Percentiles rank a stretch among this genome's conserved stretches.
These are phyloP conservation scores for Elephantulus edwardii DNA, from an alignment of 2,113 vertebrate genomes.

Conservation along the genomic window DNA sequence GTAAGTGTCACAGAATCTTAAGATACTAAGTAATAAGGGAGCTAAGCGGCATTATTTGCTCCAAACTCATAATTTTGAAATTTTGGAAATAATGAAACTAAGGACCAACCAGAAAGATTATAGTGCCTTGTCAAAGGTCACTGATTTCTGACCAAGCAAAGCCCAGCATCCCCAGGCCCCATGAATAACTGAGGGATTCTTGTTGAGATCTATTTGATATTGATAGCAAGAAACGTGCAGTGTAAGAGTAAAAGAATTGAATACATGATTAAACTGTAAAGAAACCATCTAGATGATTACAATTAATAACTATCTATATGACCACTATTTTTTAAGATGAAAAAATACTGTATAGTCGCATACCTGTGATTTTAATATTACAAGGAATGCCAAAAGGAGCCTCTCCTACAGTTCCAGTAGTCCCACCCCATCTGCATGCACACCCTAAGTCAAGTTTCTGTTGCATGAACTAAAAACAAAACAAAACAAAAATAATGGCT, in stretches of 20 bases:
- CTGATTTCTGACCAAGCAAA: constrained; percentile 1
- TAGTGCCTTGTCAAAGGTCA: constrained; percentile 23
- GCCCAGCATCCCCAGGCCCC: background rate
- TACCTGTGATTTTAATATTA: constrained; percentile 97
- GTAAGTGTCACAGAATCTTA: constrained; percentile 5
- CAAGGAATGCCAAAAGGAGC: constrained; percentile 93
- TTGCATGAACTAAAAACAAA: constrained; percentile 88
- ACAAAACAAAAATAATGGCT: constrained; percentile 77
- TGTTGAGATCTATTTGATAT: background rate
- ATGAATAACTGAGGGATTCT: constrained; percentile 11
- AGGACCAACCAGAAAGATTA: background rate
- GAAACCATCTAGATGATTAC: constrained; percentile 50
- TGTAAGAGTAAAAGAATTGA: constrained; percentile 46
- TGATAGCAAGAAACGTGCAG: constrained; percentile 36
- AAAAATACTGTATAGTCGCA: constrained; percentile 62
- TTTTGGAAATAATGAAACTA: constrained; percentile 36
- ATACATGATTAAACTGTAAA: constrained; percentile 33
- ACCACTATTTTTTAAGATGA: constrained; percentile 63
- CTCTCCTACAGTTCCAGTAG: constrained; percentile 90
- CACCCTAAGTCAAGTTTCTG: constrained; percentile 89
- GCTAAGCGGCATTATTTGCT: background rate
- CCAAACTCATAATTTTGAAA: background rate
- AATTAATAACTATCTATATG: constrained; percentile 43
- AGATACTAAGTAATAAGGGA: constrained; percentile 21
- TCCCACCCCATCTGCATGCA: constrained; percentile 89